Percentiles rank a stretch among this genome's conserved stretches.
These are phyloP conservation scores for Rhyacichthys aspro DNA, from an alignment of 2,797 vertebrate genomes.

Conservation along the genomic window DNA sequence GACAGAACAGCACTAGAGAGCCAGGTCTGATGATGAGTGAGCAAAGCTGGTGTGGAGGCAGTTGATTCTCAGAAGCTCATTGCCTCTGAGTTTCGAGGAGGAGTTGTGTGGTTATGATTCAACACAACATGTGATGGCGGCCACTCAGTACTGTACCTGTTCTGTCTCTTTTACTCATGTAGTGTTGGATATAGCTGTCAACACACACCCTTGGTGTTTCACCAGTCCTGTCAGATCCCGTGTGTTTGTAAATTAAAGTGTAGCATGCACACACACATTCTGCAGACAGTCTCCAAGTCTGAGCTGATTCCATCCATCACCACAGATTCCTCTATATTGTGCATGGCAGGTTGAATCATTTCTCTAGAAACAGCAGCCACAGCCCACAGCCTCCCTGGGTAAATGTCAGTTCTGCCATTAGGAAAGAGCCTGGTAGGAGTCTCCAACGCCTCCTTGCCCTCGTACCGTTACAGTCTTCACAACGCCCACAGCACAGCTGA, in stretches of 20 bases:
- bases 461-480: constrained; percentile 42
- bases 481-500: constrained; percentile 68
- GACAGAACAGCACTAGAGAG: constrained; percentile 23
- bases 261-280: constrained; percentile 35
- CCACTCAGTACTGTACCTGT: constrained; percentile 24
- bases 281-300: constrained; percentile 42
- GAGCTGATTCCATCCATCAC: constrained; percentile 56
- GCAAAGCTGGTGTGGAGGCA: constrained; percentile 29
- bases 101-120: constrained; percentile 32
- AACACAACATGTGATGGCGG: constrained; percentile 36
- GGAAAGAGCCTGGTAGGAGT: constrained; percentile 57
- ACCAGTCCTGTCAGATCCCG: constrained; percentile 33
- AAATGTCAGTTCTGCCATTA: constrained; percentile 74
- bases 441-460: constrained; percentile 55
- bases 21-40: constrained; percentile 23
- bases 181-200: constrained; percentile 36
- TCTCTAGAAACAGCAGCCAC: constrained; percentile 58
- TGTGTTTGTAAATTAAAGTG: constrained; percentile 62
- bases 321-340: constrained; percentile 51
- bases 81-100: constrained; percentile 21
- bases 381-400: constrained; percentile 67
- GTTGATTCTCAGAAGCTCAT: constrained; percentile 22
- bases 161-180: constrained; percentile 40
- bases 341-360: constrained; percentile 64
- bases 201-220: constrained; percentile 22